phyloP scores from a whole-genome alignment of 2,888 invertebrate species.

The Cheilosia grossa region DNA sequence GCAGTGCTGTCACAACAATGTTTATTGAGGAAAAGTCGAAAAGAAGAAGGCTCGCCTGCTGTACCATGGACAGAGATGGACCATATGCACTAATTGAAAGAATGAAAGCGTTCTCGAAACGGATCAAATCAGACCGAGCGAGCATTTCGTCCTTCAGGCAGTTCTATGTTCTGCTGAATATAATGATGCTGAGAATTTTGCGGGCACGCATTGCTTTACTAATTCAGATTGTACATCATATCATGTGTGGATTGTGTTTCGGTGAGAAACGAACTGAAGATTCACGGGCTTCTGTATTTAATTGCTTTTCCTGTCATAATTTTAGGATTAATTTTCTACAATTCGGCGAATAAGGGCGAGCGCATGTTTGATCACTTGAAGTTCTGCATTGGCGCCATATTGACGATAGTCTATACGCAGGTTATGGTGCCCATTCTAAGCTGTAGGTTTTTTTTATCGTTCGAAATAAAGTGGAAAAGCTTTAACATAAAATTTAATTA shows the following conservation, averaged over 20 bases:
- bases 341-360: slow-evolving; percentile 86
- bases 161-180: slow-evolving; percentile 85
- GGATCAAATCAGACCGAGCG: slow-evolving; percentile 81
- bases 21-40: slow-evolving; percentile 80
- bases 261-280: slow-evolving; percentile 75
- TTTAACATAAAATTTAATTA: neutral
- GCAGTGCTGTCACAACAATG: slow-evolving; percentile 83
- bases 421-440: slow-evolving; percentile 88
- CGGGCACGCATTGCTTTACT: slow-evolving; percentile 86
- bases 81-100: slow-evolving; percentile 83
- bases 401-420: slow-evolving; percentile 88
- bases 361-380: slow-evolving; percentile 89
- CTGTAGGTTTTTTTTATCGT: slow-evolving; percentile 84
- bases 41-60: slow-evolving; percentile 66
- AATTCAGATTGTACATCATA: slow-evolving; percentile 87
- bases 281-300: neutral
- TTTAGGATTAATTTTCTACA: slow-evolving; percentile 86
- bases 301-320: fast-evolving
- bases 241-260: slow-evolving; percentile 85
- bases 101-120: slow-evolving; percentile 84
- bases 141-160: slow-evolving; percentile 85
- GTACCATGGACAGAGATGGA: slow-evolving; percentile 76
- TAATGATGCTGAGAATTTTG: slow-evolving; percentile 86
- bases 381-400: slow-evolving; percentile 87
- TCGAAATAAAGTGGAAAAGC: neutral